Base-by-base conservation (phyloP, 2,113 vertebrate genomes). In the Actenoides lindsayi region DNA sequence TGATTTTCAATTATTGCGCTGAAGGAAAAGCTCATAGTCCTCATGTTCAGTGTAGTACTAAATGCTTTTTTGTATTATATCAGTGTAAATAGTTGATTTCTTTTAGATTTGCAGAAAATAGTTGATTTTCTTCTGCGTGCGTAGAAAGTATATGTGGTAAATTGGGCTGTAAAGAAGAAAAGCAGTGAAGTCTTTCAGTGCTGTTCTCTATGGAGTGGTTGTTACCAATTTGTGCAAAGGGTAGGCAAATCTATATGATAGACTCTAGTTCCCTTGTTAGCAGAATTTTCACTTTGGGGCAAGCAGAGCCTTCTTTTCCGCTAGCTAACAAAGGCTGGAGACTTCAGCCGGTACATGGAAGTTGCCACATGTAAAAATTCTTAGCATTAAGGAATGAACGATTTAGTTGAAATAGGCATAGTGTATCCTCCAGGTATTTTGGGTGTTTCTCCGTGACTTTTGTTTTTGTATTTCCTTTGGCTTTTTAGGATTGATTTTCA, bases 321-420 rank as follows among this genome's bases (percentile, higher is more conserved):
- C 19, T 33, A 19, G 18, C 37, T 39, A 25, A 33, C 56, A 21
- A 35, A 44, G 6, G 44, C 31, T 30, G 20, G 15, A 25, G 31
- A 37, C 60, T 39, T 54, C 9, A 46, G 15, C 12, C 0, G 0
- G 2, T 67, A 16, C 21, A 2, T 16, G 48, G 39, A 56, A 65
- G 37, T 50, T 11, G 23, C 21, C 18, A 1, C 11, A 7, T 31
- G 5, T 6, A 33, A 48, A 69, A 65, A 17, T 7, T 24, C 0
- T 10, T n/a, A 31, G 21, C 53, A 23, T 23, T n/a, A 28, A 79
- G 53, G 42, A 75, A 60, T 46, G 24, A 57, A 65, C 21, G 18
- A 4, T 68, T 44, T 37, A 17, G 16, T 82, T 84, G 42, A 76
- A 67, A 63, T 31, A 28, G 19, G 9, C 15, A 13, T 21, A 17